Conservation (phyloP, 37 sponge, comb jelly and placozoan species). For the Bolinopsis microptera region DNA sequence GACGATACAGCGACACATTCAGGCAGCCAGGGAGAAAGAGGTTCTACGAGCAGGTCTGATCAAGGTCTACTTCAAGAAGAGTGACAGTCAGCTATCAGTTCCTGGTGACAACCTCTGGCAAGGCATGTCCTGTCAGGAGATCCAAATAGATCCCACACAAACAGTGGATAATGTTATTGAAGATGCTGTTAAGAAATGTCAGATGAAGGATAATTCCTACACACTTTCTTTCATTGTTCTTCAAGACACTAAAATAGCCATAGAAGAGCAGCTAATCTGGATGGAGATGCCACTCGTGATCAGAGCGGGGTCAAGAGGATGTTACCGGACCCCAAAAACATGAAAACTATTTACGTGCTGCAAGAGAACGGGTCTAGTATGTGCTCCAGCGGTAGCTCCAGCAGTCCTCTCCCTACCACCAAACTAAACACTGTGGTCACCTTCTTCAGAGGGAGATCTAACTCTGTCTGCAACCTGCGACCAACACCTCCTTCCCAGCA, state of each 20-base stretch:
- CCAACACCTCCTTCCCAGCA: background rate
- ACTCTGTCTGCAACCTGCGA: background rate
- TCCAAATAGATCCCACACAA: background rate
- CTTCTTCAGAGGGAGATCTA: background rate
- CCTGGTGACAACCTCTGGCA: constrained; percentile 37
- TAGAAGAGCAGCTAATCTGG: background rate
- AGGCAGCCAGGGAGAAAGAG: too few species aligned
- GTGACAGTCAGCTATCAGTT: background rate
- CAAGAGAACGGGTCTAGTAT: constrained; percentile 16
- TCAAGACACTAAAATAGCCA: background rate
- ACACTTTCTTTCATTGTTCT: background rate
- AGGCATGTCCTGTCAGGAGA: constrained; percentile 3
- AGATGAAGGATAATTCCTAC: constrained; percentile 18
- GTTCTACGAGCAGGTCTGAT: background rate
- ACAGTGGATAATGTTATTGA: background rate
- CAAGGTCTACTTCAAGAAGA: constrained; percentile 53
- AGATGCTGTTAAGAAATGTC: background rate
- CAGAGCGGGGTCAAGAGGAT: background rate
- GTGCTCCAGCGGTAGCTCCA: background rate
- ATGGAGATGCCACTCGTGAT: constrained; percentile 38
- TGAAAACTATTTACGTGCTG: background rate
- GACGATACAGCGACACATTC: background rate
- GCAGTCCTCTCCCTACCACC: background rate
- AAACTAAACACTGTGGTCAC: constrained; percentile 10
- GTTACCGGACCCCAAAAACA: background rate